Percentiles rank a stretch among this genome's conserved stretches.
These are phyloP conservation scores for Gryllus longicercus DNA, from an alignment of 2,888 invertebrate genomes.

Conservation along the genomic window DNA sequence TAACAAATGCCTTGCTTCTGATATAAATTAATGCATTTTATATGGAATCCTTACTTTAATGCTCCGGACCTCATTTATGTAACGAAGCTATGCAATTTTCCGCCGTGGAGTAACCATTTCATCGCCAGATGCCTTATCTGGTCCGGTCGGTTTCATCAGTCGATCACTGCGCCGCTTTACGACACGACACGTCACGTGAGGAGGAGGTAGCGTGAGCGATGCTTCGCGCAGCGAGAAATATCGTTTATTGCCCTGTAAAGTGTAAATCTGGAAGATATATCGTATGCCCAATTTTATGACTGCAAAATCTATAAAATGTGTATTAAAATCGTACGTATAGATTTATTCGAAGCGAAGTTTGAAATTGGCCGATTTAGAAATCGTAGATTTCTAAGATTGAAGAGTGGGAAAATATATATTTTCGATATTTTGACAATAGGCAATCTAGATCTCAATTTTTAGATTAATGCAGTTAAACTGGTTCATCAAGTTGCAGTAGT, in stretches of 20 bases:
- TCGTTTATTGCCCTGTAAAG: background rate
- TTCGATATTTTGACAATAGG: too few species aligned
- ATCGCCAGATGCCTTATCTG: background rate
- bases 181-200: background rate
- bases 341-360: background rate
- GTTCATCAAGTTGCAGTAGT: too few species aligned
- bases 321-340: background rate
- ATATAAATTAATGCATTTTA: too few species aligned
- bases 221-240: background rate
- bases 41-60: background rate
- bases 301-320: background rate
- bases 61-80: background rate
- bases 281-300: background rate
- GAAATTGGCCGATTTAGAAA: too few species aligned
- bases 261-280: slow-evolving; percentile 6
- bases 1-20: too few species aligned
- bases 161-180: background rate
- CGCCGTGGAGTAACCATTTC: background rate
- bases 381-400: too few species aligned
- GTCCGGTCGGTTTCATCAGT: background rate
- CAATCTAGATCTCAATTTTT: too few species aligned
- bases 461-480: too few species aligned
- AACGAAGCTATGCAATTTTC: background rate
- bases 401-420: too few species aligned
- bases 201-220: background rate